Conservation (phyloP, 1,140 invertebrate genomes). For the Daktulosphaira vitifoliae region DNA sequence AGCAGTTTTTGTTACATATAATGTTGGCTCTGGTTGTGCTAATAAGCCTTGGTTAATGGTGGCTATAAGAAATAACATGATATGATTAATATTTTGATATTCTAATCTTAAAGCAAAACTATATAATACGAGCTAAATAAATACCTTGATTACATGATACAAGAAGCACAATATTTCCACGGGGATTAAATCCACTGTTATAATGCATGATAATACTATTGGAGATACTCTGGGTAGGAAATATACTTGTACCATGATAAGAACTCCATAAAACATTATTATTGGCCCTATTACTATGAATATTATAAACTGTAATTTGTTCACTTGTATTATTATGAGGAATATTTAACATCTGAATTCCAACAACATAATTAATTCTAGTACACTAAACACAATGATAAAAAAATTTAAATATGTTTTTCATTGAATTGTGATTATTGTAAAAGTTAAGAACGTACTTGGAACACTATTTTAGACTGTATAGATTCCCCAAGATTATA, state of each 20-base stretch:
- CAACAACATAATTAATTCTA: slow-evolving; percentile 53
- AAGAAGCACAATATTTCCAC: slow-evolving; percentile 74
- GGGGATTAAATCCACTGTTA: slow-evolving; percentile 62
- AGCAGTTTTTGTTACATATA: slow-evolving; percentile 59
- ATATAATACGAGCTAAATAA: not conserved
- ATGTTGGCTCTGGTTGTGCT: slow-evolving; percentile 48
- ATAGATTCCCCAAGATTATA: not conserved
- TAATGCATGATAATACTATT: slow-evolving; percentile 76
- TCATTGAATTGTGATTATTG: too few species aligned
- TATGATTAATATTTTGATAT: not conserved
- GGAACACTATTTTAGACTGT: slow-evolving; percentile 20
- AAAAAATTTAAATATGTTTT: too few species aligned
- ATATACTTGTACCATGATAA: slow-evolving; percentile 69
- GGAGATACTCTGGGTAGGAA: slow-evolving; percentile 76
- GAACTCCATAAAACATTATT: slow-evolving; percentile 63
- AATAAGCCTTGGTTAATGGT: slow-evolving; percentile 16
- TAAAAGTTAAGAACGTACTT: slow-evolving; percentile 8
- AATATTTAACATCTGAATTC: slow-evolving; percentile 75
- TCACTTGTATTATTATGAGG: slow-evolving; percentile 80
- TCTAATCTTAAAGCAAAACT: not conserved
- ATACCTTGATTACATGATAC: slow-evolving; percentile 48
- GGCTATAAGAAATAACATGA: not conserved
- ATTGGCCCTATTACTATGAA: slow-evolving; percentile 46
- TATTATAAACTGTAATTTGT: slow-evolving; percentile 66
- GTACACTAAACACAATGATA: slow-evolving; percentile 20